phyloP scores from a whole-genome alignment of 2,888 invertebrate genomes.

The Formica aserva region DNA sequence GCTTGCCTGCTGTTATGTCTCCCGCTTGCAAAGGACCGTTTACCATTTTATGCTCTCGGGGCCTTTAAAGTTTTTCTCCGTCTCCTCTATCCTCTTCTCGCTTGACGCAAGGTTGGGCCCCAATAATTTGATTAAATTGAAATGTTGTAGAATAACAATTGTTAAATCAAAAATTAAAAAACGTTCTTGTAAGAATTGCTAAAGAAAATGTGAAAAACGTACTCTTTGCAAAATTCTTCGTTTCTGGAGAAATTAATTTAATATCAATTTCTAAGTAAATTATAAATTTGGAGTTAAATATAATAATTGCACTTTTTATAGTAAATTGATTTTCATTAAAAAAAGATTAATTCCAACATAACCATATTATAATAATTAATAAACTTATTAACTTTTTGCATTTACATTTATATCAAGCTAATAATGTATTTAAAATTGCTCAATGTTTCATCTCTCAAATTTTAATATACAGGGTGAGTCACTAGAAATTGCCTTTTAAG shows the following conservation, averaged over 20 bases:
- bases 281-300: background rate
- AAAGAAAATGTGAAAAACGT: background rate
- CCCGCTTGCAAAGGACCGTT: conserved; percentile 75
- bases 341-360: background rate
- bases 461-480: background rate
- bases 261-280: too few relatives aligned
- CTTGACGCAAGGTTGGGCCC: background rate
- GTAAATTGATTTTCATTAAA: background rate
- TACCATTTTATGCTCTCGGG: conserved; percentile 79
- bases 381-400: background rate
- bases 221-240: background rate
- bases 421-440: background rate
- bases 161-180: background rate
- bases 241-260: background rate
- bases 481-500: too few relatives aligned
- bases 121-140: conserved; percentile 13
- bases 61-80: conserved; percentile 58
- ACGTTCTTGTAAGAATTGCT: background rate
- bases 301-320: background rate
- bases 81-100: background rate
- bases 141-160: background rate
- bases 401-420: background rate
- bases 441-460: background rate
- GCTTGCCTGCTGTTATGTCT: conserved; percentile 80
- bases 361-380: background rate